These are phyloP conservation scores for Chroicocephalus ridibundus DNA, from an alignment of 2,113 vertebrate species.

Conservation along the genomic window DNA sequence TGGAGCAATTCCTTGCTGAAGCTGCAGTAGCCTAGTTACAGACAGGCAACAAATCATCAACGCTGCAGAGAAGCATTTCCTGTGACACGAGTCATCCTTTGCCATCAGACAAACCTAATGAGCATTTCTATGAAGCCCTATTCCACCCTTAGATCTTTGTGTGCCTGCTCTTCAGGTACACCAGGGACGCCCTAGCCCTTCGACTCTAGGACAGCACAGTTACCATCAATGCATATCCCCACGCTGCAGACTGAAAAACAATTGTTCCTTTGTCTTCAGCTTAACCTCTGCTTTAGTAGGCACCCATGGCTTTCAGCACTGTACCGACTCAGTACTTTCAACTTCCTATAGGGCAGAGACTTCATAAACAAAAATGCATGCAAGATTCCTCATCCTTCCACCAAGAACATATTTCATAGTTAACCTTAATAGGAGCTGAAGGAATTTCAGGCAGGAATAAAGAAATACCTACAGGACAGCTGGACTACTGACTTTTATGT, in stretches of 20 bases:
- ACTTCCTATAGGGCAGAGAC: neutral
- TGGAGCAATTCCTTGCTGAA: neutral
- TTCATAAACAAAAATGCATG: neutral
- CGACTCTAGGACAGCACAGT: neutral
- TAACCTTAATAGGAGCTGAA: neutral
- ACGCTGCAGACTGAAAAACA: neutral
- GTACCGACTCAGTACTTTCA: neutral
- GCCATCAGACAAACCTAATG: neutral
- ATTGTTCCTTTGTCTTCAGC: neutral
- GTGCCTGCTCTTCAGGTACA: neutral
- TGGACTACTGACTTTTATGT: neutral
- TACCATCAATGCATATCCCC: neutral
- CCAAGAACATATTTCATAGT: neutral
- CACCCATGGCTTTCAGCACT: neutral
- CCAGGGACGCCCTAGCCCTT: neutral
- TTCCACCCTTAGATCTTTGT: neutral
- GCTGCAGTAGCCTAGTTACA: neutral
- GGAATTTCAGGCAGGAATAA: neutral
- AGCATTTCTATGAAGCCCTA: neutral
- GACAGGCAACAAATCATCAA: neutral
- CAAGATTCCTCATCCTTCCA: neutral
- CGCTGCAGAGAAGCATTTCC: neutral
- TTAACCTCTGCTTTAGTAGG: neutral
- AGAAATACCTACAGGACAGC: neutral
- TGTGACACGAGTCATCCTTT: neutral